phyloP scores from a whole-genome alignment of 2,888 invertebrate genomes.

The Aleiodes alternator region DNA sequence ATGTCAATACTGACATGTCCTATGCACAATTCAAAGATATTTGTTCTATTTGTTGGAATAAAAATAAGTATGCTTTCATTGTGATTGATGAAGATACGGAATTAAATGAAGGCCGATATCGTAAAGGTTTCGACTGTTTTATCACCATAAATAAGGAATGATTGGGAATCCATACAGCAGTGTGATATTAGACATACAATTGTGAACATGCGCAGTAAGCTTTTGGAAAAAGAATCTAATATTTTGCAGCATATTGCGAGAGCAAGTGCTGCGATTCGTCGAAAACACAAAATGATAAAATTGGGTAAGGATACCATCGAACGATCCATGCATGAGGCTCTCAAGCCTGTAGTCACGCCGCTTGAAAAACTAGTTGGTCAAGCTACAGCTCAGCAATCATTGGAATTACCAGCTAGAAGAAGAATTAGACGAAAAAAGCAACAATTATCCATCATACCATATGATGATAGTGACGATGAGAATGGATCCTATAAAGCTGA shows the following conservation, averaged over 20 bases:
- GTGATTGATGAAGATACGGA: constrained; percentile 58
- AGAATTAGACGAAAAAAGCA: not conserved
- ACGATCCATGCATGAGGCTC: constrained; percentile 42
- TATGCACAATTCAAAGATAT: constrained; percentile 54
- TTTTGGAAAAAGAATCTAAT: not conserved
- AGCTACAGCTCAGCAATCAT: constrained; percentile 14
- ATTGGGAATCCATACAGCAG: constrained; percentile 34
- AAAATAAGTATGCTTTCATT: constrained; percentile 55
- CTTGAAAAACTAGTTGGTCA: constrained; percentile 49
- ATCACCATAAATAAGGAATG: constrained; percentile 38
- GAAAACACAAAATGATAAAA: constrained; percentile 49
- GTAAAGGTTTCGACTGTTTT: constrained; percentile 54
- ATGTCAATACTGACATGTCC: constrained; percentile 56
- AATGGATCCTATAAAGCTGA: no score
- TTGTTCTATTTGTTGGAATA: constrained; percentile 55
- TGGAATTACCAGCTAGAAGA: not conserved
- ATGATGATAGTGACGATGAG: not conserved
- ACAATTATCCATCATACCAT: no score
- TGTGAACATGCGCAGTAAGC: constrained; percentile 42
- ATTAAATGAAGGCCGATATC: constrained; percentile 52
- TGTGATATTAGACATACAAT: not conserved
- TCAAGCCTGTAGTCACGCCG: constrained; percentile 44
- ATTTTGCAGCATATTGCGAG: constrained; percentile 43
- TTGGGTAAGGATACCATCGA: constrained; percentile 40
- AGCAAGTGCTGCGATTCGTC: constrained; percentile 51